These are phyloP conservation scores for Daphoenositta chrysoptera DNA, from an alignment of 2,113 vertebrate species.

Conservation along the genomic window DNA sequence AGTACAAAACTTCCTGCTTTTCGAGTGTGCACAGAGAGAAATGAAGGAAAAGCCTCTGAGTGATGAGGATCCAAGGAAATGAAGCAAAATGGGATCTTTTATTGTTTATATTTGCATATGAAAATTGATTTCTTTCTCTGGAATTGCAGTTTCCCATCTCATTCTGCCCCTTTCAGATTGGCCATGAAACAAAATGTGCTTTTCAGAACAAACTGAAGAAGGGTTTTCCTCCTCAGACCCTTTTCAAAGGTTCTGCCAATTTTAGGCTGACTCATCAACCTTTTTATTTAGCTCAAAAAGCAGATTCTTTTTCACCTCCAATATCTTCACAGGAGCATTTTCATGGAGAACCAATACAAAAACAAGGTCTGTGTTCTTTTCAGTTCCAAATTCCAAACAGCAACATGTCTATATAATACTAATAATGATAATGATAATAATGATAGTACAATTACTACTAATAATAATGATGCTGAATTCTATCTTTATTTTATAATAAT, in stretches of 20 bases:
- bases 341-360: background rate
- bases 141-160: background rate
- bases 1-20: background rate
- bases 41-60: background rate
- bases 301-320: background rate
- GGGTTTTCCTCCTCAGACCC: background rate
- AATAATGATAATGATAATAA: too few species aligned
- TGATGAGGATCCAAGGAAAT: background rate
- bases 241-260: background rate
- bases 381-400: background rate
- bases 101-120: background rate
- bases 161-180: background rate
- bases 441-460: accelerated
- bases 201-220: background rate
- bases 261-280: background rate
- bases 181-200: background rate
- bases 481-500: background rate
- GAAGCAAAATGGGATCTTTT: background rate
- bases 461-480: background rate
- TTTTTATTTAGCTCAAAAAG: background rate
- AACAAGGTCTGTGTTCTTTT: background rate
- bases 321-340: background rate
- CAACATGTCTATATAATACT: background rate
- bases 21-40: background rate
- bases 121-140: background rate